Evolutionary conservation across 2,113 vertebrate species (phyloP).

Genomic region (Physeter macrocephalus): DNA sequence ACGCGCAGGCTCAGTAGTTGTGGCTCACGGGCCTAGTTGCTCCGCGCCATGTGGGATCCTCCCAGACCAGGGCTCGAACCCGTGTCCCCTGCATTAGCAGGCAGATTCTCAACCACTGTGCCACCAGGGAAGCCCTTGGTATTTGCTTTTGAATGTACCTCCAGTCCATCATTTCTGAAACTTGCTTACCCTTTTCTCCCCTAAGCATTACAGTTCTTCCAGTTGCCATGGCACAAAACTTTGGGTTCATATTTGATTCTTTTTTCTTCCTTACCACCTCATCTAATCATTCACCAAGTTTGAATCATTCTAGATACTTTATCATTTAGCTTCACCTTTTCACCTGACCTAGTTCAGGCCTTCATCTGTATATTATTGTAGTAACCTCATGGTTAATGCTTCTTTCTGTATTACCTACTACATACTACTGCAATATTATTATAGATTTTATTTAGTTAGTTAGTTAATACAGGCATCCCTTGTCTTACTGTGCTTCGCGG

Average conservation of each 20-base stretch:
- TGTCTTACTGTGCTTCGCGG: not conserved
- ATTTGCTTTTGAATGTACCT: not conserved
- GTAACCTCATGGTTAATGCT: not conserved
- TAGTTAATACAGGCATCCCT: not conserved
- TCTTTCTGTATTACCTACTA: slow-evolving; percentile 5
- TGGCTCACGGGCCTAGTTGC: no score
- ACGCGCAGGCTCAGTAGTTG: no score
- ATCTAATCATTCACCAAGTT: not conserved
- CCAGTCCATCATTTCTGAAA: slow-evolving; percentile 11
- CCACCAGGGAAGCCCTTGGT: no score
- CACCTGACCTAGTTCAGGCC: not conserved
- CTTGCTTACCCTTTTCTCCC: not conserved
- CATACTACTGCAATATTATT: not conserved
- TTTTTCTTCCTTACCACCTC: not conserved
- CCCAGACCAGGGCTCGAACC: no score
- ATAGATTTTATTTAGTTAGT: not conserved
- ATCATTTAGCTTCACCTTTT: not conserved
- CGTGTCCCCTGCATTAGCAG: no score
- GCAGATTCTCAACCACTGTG: no score
- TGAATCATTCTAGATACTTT: slow-evolving; percentile 2
- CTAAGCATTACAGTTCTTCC: not conserved
- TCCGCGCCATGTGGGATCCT: no score
- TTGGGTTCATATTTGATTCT: not conserved
- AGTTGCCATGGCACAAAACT: not conserved
- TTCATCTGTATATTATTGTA: not conserved